Evolutionary conservation across 1,140 invertebrate genomes (phyloP).

Genomic region (Drosophila nannoptera): DNA sequence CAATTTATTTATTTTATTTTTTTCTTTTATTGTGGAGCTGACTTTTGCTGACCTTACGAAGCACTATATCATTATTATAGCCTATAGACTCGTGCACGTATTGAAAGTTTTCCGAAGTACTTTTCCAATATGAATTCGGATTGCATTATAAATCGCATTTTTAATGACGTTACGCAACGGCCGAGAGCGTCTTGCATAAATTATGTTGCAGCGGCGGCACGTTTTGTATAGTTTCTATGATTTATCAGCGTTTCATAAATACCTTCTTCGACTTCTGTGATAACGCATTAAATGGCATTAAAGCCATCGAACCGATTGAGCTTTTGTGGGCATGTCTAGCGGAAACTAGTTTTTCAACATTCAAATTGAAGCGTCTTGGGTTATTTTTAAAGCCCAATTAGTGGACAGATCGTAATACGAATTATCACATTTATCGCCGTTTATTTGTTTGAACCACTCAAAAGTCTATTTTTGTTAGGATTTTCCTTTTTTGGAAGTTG

Average conservation of each 20-base stretch:
- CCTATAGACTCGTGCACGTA: too few relatives aligned
- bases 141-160: too few relatives aligned
- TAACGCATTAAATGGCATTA: background rate
- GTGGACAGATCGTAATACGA: slow-evolving; percentile 2
- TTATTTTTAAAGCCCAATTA: slow-evolving; percentile 34
- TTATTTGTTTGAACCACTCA: background rate
- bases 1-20: background rate
- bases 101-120: too few relatives aligned
- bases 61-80: too few relatives aligned
- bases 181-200: too few relatives aligned
- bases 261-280: background rate
- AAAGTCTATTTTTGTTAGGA: slow-evolving; percentile 1
- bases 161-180: too few relatives aligned
- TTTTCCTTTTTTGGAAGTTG: background rate
- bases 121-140: too few relatives aligned
- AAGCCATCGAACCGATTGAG: background rate
- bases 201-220: too few relatives aligned
- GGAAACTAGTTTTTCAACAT: slow-evolving; percentile 31
- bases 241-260: too few relatives aligned
- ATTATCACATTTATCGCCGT: slow-evolving; percentile 22
- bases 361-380: slow-evolving; percentile 11
- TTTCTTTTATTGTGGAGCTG: background rate
- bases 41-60: too few relatives aligned
- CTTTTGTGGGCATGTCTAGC: slow-evolving; percentile 9
- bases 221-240: too few relatives aligned